Evolutionary conservation across 1,140 invertebrate genomes (phyloP).

Genomic region (Tribolium madens): DNA sequence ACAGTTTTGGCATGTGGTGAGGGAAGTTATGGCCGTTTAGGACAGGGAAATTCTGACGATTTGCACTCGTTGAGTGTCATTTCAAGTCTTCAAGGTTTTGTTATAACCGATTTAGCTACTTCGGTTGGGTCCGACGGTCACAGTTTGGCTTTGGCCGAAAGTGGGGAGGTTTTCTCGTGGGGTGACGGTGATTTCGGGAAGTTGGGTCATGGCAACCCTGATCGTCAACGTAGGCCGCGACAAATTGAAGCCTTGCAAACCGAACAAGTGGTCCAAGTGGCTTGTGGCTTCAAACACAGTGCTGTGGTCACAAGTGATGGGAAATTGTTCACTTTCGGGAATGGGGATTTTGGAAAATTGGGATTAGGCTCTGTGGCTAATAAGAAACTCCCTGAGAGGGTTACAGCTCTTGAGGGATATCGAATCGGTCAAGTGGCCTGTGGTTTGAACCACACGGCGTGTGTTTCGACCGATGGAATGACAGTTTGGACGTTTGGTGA

Average conservation of each 20-base stretch:
- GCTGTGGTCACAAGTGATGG: conserved; percentile 76
- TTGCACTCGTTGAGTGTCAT: conserved; percentile 75
- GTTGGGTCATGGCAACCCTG: conserved; percentile 77
- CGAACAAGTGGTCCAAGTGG: conserved; percentile 74
- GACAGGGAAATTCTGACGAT: conserved; percentile 94
- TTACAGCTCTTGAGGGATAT: conserved; percentile 67
- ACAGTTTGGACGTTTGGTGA: conserved; percentile 78
- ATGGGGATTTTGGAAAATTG: conserved; percentile 76
- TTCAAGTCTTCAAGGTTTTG: conserved; percentile 76
- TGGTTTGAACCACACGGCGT: conserved; percentile 76
- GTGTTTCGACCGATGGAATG: conserved; percentile 71
- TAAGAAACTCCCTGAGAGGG: conserved; percentile 74
- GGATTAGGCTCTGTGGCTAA: conserved; percentile 73
- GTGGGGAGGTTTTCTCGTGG: conserved; percentile 90
- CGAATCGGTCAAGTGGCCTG: conserved; percentile 68
- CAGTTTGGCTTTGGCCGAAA: conserved; percentile 90
- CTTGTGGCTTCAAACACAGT: conserved; percentile 79
- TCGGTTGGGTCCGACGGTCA: conserved; percentile 96
- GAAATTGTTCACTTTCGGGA: conserved; percentile 77
- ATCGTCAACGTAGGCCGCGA: conserved; percentile 73
- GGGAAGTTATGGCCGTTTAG: conserved; percentile 91
- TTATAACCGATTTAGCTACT: conserved; percentile 74
- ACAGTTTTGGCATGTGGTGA: conserved; percentile 94
- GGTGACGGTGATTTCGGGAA: conserved; percentile 91
- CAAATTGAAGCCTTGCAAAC: conserved; percentile 77